phyloP scores from a whole-genome alignment of 2,113 vertebrate species.

The Gasterosteus aculeatus region DNA sequence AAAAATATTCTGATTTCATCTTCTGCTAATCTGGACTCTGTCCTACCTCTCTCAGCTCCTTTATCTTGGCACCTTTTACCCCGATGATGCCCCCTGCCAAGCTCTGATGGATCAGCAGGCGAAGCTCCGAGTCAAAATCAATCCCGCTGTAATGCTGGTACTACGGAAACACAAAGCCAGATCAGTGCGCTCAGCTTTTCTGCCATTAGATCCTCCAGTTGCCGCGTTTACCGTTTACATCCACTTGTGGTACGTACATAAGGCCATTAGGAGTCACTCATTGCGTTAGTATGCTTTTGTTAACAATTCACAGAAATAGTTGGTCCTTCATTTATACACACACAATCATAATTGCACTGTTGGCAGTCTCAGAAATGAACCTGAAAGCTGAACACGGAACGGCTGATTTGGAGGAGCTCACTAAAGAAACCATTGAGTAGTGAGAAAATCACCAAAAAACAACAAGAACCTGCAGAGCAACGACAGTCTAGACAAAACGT shows the following conservation, averaged over 20 bases:
- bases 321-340: not conserved
- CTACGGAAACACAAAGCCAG: constrained; percentile 71
- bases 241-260: not conserved
- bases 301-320: not conserved
- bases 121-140: constrained; percentile 96
- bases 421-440: not conserved
- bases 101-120: constrained; percentile 96
- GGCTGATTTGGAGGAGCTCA: not conserved
- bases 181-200: constrained; percentile 17
- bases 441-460: not conserved
- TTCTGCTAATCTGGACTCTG: constrained; percentile 10
- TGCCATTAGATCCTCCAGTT: not conserved
- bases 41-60: constrained; percentile 95
- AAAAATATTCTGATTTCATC: not conserved
- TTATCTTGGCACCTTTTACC: constrained; percentile 98
- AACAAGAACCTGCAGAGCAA: not conserved
- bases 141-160: constrained; percentile 99
- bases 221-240: not conserved
- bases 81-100: constrained; percentile 97
- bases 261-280: not conserved
- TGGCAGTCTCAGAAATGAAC: not conserved
- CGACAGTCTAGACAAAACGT: not conserved
- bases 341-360: not conserved
- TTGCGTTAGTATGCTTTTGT: not conserved
- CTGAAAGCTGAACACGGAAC: not conserved